Percentiles rank a stretch among this genome's conserved stretches.
These are phyloP conservation scores for Sclerurus mexicanus DNA, from an alignment of 2,113 vertebrate species.

Conservation along the genomic window DNA sequence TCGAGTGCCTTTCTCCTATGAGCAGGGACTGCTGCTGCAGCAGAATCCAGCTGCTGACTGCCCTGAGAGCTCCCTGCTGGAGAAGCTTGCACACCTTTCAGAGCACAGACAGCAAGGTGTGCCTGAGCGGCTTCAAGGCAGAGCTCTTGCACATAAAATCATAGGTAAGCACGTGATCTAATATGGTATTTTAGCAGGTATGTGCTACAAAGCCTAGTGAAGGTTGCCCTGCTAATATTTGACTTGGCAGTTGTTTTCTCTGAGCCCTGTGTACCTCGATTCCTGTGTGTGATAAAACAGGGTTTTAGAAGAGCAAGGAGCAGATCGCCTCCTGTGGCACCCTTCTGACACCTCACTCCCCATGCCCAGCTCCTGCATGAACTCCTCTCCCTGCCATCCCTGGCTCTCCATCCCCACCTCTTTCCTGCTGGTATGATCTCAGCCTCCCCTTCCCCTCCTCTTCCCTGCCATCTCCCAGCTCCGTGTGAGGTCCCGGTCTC, in stretches of 20 bases:
- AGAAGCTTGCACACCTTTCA: accelerated
- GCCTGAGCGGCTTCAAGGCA: not conserved
- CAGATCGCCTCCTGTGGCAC: not conserved
- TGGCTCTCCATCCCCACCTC: not conserved
- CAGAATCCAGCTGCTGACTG: not conserved
- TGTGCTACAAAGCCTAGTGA: not conserved
- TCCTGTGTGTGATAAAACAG: accelerated
- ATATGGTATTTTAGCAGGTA: not conserved
- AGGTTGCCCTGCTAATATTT: not conserved
- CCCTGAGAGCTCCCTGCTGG: accelerated
- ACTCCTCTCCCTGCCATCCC: not conserved
- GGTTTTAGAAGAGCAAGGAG: not conserved
- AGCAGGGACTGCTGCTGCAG: accelerated
- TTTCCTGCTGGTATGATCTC: not conserved
- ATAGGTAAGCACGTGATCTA: not conserved
- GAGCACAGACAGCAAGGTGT: not conserved
- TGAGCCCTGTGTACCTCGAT: not conserved
- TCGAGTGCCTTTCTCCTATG: accelerated
- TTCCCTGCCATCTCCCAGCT: not conserved
- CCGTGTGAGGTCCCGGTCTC: accelerated
- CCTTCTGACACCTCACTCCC: not conserved
- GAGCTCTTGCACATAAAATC: not conserved
- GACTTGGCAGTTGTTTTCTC: not conserved
- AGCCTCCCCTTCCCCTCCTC: not conserved
- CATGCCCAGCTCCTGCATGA: not conserved